Percentiles rank a stretch among this genome's conserved stretches.
Evolutionary conservation across 2,888 invertebrate genomes (phyloP).

Genomic region (Sepiola atlantica): DNA sequence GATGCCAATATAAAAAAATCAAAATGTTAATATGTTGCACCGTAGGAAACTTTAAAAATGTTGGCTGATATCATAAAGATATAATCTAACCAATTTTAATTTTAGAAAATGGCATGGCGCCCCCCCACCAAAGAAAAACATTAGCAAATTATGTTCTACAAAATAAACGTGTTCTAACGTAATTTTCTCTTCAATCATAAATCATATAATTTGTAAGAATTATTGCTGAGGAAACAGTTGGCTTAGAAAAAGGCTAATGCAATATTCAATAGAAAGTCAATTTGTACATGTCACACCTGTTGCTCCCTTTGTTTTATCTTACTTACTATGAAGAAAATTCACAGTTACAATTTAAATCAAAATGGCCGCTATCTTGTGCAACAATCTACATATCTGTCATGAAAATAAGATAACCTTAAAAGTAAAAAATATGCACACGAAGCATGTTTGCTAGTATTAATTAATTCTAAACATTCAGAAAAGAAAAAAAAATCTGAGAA

Average conservation of each 20-base stretch:
- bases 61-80: neutral
- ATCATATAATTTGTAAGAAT: neutral
- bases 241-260: neutral
- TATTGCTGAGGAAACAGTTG: neutral
- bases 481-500: too few species aligned
- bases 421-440: neutral
- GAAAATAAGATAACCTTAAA: neutral
- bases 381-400: neutral
- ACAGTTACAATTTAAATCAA: neutral
- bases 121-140: neutral
- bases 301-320: neutral
- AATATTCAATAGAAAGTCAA: neutral
- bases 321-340: neutral
- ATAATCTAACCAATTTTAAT: neutral
- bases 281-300: neutral
- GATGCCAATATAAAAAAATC: neutral
- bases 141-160: neutral
- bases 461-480: too few species aligned
- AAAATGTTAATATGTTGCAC: neutral
- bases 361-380: slow-evolving; percentile 14
- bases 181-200: neutral
- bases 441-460: too few species aligned
- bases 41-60: neutral
- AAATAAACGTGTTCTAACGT: neutral
- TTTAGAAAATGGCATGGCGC: neutral